A percentile compares a stretch with the other conserved stretches of the same genome.
These are phyloP conservation scores for Colossoma macropomum DNA, from an alignment of 2,113 vertebrate genomes.

Conservation along the genomic window DNA sequence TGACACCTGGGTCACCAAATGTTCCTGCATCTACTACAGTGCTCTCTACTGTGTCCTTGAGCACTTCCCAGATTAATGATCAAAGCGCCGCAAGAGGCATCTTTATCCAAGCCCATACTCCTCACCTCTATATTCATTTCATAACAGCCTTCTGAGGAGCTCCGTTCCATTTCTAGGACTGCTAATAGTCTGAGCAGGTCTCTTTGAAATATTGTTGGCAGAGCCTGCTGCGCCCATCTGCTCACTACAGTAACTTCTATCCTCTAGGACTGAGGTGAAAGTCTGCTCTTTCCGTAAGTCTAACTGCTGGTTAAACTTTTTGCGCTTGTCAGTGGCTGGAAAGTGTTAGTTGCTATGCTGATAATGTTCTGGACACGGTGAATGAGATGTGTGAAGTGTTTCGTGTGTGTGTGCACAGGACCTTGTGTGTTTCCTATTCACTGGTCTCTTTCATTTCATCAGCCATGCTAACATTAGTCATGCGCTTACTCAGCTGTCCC, in stretches of 20 bases:
- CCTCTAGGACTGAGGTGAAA: constrained; percentile 30
- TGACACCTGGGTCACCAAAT: background rate
- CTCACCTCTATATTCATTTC: constrained; percentile 39
- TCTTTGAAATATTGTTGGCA: constrained; percentile 31
- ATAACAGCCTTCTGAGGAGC: constrained; percentile 29
- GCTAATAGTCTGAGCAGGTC: constrained; percentile 19
- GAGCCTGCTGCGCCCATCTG: constrained; percentile 12
- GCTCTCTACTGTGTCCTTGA: constrained; percentile 1
- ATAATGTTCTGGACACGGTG: background rate
- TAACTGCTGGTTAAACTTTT: background rate
- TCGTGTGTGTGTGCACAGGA: constrained; percentile 14
- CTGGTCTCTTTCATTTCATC: constrained; percentile 31
- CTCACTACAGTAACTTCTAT: background rate
- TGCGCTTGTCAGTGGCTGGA: background rate
- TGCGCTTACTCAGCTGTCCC: constrained; percentile 37
- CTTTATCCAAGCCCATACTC: constrained; percentile 24
- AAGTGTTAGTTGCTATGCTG: background rate
- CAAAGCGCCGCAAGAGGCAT: constrained; percentile 37
- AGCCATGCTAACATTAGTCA: constrained; percentile 11
- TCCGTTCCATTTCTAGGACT: constrained; percentile 9
- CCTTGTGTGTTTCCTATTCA: constrained; percentile 9
- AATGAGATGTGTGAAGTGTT: constrained; percentile 20
- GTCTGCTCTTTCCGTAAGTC: background rate
- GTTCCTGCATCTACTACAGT: constrained; percentile 1
- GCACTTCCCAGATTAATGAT: constrained; percentile 27